Base-by-base conservation (phyloP, 1,140 invertebrate genomes). In the Cheumatopsyche charites region DNA sequence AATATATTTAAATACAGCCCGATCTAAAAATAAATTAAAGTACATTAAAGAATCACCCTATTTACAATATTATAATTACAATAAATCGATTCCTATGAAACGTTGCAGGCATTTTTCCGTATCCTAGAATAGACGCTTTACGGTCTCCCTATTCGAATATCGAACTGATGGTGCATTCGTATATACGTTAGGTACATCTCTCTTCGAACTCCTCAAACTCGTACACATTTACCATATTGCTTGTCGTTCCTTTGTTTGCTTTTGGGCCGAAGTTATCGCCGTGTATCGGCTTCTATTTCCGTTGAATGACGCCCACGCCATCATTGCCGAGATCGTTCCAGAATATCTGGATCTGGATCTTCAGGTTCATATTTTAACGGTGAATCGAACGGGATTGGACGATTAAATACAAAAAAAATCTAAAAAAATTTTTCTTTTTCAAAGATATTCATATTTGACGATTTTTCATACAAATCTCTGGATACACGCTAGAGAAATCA, bases 91-190 rank as follows among this genome's bases (percentile, higher is more conserved):
- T 52, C 47, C 13, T 6, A 7, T 17, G 15, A 52, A 1, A 17
- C 9, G 9, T 5, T 52, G 47, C n/a, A n/a, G n/a, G n/a, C 29
- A 9, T 36, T 58, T 58, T 58, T 58, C 55, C 55, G 55, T 23
- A 13, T 58, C 19, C 23, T 21, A 58, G 55, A 58, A 58, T 58
- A 58, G 55, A 19, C 55, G n/a, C 55, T 58, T 58, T 58, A 58
- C 55, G 21, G 13, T 15, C 43, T 7, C 3, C 55, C 23, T 9
- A 9, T 25, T 2, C 21, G 15, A 15, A n/a, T n/a, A n/a, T n/a
- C n/a, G n/a, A n/a, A n/a, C n/a, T n/a, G n/a, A n/a, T n/a, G n/a
- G n/a, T n/a, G n/a, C n/a, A n/a, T n/a, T n/a, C n/a, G n/a, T n/a
- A n/a, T n/a, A n/a, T n/a, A n/a, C n/a, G n/a, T n/a, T n/a, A n/a